phyloP scores from a whole-genome alignment of 2,797 vertebrate species.

The Pangasius sanitwongsei region DNA sequence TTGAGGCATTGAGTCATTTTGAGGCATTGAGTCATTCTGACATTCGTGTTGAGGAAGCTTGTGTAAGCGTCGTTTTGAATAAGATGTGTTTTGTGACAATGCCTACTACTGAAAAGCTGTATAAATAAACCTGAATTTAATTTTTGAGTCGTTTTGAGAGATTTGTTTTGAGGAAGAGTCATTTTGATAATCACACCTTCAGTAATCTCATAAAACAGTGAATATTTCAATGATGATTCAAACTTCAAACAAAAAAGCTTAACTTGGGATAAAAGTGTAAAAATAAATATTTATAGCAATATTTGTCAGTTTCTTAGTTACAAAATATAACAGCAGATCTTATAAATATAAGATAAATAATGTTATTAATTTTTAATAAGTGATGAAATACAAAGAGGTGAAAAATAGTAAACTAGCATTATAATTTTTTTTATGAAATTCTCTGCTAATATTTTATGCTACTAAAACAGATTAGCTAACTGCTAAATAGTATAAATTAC shows the following conservation, averaged over 20 bases:
- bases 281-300: not conserved
- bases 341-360: not conserved
- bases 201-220: not conserved
- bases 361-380: not conserved
- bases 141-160: not conserved
- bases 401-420: no score
- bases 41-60: no score
- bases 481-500: constrained; percentile 16
- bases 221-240: not conserved
- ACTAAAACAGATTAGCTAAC: not conserved
- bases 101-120: not conserved
- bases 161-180: not conserved
- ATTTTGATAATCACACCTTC: not conserved
- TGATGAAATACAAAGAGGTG: not conserved
- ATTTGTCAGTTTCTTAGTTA: not conserved
- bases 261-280: not conserved
- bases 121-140: not conserved
- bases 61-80: not conserved
- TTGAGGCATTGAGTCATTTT: no score
- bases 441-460: not conserved
- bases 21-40: no score
- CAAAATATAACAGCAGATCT: not conserved
- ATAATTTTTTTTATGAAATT: not conserved
- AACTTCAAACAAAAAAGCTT: not conserved
- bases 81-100: not conserved